Conservation (phyloP, 2,888 invertebrate species). For the Craniophora ligustri region DNA sequence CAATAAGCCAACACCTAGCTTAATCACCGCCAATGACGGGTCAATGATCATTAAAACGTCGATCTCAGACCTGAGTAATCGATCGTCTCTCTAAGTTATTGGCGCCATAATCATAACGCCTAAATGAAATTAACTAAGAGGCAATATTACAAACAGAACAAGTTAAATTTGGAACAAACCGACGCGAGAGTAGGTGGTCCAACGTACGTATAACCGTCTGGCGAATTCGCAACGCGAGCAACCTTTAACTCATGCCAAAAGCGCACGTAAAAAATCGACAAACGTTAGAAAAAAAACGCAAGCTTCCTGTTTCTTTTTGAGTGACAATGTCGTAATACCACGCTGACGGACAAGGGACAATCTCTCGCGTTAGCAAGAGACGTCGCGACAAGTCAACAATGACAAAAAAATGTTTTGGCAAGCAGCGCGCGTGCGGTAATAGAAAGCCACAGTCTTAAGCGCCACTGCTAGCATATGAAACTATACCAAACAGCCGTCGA, state of each 20-base stretch:
- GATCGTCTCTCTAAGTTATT: constrained; percentile 44
- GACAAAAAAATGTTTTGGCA: constrained; percentile 81
- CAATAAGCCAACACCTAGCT: constrained; percentile 29
- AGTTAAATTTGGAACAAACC: constrained; percentile 76
- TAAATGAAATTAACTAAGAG: constrained; percentile 39
- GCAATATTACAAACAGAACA: constrained; percentile 63
- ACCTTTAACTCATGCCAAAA: constrained; percentile 66
- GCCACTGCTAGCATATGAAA: constrained; percentile 66
- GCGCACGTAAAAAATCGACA: constrained; percentile 56
- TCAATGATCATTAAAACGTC: constrained; percentile 22
- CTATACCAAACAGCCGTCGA: constrained; percentile 62
- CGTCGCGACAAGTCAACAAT: constrained; percentile 70
- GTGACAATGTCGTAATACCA: constrained; percentile 67
- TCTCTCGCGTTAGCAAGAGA: constrained; percentile 69
- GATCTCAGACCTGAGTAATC: constrained; percentile 27
- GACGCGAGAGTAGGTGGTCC: constrained; percentile 70
- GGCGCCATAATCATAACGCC: constrained; percentile 49
- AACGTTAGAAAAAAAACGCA: constrained; percentile 55
- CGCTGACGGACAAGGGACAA: constrained; percentile 69
- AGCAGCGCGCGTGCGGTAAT: constrained; percentile 64
- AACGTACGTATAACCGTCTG: constrained; percentile 63
- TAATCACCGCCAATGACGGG: constrained; percentile 26
- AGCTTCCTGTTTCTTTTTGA: constrained; percentile 69
- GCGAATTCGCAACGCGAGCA: constrained; percentile 60
- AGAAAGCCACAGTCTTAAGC: constrained; percentile 64